A percentile compares a stretch with the other conserved stretches of the same genome.
These are phyloP conservation scores for Empis stercorea DNA, from an alignment of 2,888 invertebrate species.

Conservation along the genomic window DNA sequence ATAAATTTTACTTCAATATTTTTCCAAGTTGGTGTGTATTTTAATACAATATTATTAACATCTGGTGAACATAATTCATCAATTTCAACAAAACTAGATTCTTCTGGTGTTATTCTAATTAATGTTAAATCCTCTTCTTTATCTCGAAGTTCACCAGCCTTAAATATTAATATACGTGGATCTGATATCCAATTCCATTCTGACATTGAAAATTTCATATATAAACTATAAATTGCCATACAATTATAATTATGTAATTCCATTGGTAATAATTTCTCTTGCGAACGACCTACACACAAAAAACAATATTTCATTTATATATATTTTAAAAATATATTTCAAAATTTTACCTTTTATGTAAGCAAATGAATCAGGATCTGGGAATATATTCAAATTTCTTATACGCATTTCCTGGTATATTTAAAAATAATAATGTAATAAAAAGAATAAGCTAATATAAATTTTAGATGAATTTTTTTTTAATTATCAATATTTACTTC, in stretches of 20 bases:
- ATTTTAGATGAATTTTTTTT: not conserved
- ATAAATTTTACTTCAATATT: slow-evolving; percentile 22
- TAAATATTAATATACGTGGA: slow-evolving; percentile 23
- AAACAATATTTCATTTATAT: not conserved
- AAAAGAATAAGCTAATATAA: too few relatives aligned
- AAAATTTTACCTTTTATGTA: slow-evolving; percentile 22
- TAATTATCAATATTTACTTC: slow-evolving; percentile 14
- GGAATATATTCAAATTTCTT: slow-evolving; percentile 27
- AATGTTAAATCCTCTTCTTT: slow-evolving; percentile 17
- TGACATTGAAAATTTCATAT: slow-evolving; percentile 24
- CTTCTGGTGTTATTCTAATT: slow-evolving; percentile 25
- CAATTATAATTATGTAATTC: slow-evolving; percentile 26
- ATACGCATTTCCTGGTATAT: slow-evolving; percentile 19
- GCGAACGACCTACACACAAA: slow-evolving; percentile 18
- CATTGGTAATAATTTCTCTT: slow-evolving; percentile 24
- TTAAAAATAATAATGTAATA: too few relatives aligned
- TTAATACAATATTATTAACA: slow-evolving; percentile 19
- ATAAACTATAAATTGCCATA: slow-evolving; percentile 22
- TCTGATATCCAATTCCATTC: slow-evolving; percentile 29
- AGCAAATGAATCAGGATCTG: slow-evolving; percentile 24
- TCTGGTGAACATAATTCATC: slow-evolving; percentile 24
- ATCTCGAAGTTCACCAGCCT: slow-evolving; percentile 20
- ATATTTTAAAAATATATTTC: not conserved
- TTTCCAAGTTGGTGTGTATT: slow-evolving; percentile 25
- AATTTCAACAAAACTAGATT: slow-evolving; percentile 24